Evolutionary conservation across 2,888 invertebrate genomes (phyloP), one percentile per base, ranked within the genome.

Genomic region (Cheiracanthium punctorium): DNA sequence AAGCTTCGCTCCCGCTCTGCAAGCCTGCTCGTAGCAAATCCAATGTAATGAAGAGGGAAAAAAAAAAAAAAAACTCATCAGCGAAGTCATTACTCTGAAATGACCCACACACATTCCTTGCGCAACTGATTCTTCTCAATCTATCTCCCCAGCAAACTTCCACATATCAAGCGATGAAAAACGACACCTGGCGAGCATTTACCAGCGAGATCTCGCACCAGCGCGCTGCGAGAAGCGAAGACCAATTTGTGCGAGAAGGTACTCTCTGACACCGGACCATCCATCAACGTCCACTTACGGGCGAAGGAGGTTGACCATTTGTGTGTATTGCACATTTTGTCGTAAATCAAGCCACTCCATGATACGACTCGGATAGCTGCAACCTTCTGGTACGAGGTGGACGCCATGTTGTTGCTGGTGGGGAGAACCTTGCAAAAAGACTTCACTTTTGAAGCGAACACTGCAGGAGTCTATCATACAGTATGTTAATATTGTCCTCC

Each of bases 321-420:
- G 82, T 82, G 82, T 82, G 82, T 82, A 82, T 76, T 65, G 82
- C 82, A 72, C 82, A 71, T 67, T n/a, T 32, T 29, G 37, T 82
- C 82, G 82, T 76, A 72, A 64, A 82, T 82, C 82, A 82, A 82
- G 30, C 17, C 37, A 37, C 70, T 20, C 37, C 75, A 64, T 75
- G 82, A 81, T 81, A 32, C 73, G 74, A 17, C 48, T 48, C n/a
- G 14, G 48, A 48, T 37, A 10, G 37, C 4, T n/a, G n/a, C n/a
- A n/a, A n/a, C n/a, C n/a, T n/a, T n/a, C n/a, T n/a, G n/a, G n/a
- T n/a, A n/a, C 37, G 4, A 37, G 7, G 10, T 37, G 10, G 7
- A 37, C 37, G 37, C 37, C 37, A 37, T 37, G 37, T 37, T 37
- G 37, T 37, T 37, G 37, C 37, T 37, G 37, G 37, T 37, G 4